A percentile compares a stretch with the other conserved stretches of the same genome.
These are phyloP conservation scores for Neodontobutis hainanensis DNA, from an alignment of 2,113 vertebrate species.

Conservation along the genomic window DNA sequence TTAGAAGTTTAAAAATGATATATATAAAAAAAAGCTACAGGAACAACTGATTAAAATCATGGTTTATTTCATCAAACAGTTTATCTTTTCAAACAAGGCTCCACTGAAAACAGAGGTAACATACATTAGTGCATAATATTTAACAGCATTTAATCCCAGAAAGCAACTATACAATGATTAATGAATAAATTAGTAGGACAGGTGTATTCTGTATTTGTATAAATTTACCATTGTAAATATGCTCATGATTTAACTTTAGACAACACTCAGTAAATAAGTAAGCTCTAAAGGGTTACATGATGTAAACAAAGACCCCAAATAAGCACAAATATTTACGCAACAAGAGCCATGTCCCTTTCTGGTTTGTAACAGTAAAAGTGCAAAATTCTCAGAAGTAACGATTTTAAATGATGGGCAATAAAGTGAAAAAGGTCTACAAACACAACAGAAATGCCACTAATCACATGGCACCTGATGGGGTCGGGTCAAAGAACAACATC, in stretches of 20 bases:
- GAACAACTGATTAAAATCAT: constrained; percentile 19
- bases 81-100: constrained; percentile 40
- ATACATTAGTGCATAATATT: neutral
- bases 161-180: neutral
- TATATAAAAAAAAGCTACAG: too few relatives aligned
- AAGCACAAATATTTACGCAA: neutral
- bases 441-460: neutral
- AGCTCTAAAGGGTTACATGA: neutral
- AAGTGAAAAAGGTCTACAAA: neutral
- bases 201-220: too few relatives aligned
- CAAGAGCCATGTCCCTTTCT: neutral
- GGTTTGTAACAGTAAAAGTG: constrained; percentile 16
- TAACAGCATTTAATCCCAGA: constrained; percentile 1
- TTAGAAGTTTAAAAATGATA: neutral
- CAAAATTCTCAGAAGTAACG: constrained; percentile 4
- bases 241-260: neutral
- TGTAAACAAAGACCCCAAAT: neutral
- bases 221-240: too few relatives aligned
- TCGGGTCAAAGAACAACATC: neutral
- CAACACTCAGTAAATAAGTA: neutral
- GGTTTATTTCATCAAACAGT: constrained; percentile 43
- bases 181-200: neutral
- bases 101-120: neutral
- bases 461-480: neutral
- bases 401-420: neutral